phyloP scores from a whole-genome alignment of 2,113 vertebrate genomes.

The Dunckerocampus dactyliophorus region DNA sequence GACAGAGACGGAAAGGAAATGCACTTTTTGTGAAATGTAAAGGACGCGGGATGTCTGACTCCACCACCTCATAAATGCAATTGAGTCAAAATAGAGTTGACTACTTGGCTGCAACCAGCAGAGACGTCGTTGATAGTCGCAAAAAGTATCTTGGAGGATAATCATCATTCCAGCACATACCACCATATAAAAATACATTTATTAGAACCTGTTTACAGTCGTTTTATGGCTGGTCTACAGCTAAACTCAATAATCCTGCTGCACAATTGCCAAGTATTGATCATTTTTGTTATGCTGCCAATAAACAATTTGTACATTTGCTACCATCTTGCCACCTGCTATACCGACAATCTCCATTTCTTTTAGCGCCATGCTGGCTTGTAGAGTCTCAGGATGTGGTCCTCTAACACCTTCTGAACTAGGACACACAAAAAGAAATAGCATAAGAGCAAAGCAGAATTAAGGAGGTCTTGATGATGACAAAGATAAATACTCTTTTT shows the following conservation, averaged over 20 bases:
- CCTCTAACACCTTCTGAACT: slow-evolving; percentile 86
- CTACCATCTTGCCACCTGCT: too few relatives aligned
- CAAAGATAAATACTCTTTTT: slow-evolving; percentile 77
- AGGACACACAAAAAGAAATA: slow-evolving; percentile 10
- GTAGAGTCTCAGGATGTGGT: slow-evolving; percentile 79
- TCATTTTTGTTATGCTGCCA: slow-evolving; percentile 20
- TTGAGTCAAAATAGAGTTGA: too few relatives aligned
- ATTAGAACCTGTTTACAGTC: slow-evolving; percentile 33
- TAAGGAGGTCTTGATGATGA: not conserved
- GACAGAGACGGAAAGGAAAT: slow-evolving; percentile 43
- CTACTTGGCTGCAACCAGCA: too few relatives aligned
- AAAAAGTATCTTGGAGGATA: not conserved
- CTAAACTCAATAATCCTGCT: slow-evolving; percentile 29
- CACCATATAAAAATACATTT: slow-evolving; percentile 41
- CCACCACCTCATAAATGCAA: slow-evolving; percentile 36
- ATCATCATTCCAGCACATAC: slow-evolving; percentile 11
- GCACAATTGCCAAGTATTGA: slow-evolving; percentile 9
- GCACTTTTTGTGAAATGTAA: slow-evolving; percentile 1
- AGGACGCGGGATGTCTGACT: not conserved
- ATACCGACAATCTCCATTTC: not conserved
- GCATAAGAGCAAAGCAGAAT: not conserved
- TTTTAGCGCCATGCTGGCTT: slow-evolving; percentile 43
- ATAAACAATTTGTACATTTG: slow-evolving; percentile 19
- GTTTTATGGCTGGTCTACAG: slow-evolving; percentile 7
- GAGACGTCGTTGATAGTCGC: too few relatives aligned